These are phyloP conservation scores for Sisor rabdophorus DNA, from an alignment of 2,113 vertebrate species.

Conservation along the genomic window DNA sequence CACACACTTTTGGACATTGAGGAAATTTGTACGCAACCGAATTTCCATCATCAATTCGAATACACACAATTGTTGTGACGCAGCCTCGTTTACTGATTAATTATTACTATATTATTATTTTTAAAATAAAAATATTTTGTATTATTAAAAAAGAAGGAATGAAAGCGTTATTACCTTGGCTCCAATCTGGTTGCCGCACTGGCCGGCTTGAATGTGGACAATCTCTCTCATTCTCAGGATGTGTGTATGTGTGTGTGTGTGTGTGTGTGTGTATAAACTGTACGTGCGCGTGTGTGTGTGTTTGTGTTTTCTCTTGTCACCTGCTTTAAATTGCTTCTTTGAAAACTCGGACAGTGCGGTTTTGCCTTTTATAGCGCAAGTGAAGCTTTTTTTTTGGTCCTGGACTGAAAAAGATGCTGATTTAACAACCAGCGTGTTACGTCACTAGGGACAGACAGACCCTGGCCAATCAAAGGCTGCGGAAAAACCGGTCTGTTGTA, in stretches of 20 bases:
- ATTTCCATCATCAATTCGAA: neutral
- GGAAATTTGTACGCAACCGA: neutral
- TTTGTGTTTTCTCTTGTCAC: neutral
- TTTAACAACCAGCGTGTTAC: constrained; percentile 38
- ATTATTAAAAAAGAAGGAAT: neutral
- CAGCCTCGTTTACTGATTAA: too few relatives aligned
- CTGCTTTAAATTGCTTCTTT: constrained; percentile 31
- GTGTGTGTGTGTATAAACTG: neutral
- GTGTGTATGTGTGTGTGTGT: constrained; percentile 6
- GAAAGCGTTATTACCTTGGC: constrained; percentile 54
- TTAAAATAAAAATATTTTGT: neutral
- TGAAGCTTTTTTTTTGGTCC: constrained; percentile 6
- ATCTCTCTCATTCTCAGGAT: constrained; percentile 55
- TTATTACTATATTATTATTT: neutral
- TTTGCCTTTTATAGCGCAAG: constrained; percentile 46
- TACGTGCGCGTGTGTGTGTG: neutral
- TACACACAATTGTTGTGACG: too few relatives aligned
- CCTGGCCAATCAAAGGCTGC: constrained; percentile 45
- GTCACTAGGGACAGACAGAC: constrained; percentile 34
- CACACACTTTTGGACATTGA: neutral
- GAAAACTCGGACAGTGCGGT: constrained; percentile 27
- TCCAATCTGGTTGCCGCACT: constrained; percentile 62
- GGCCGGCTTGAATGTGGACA: constrained; percentile 60
- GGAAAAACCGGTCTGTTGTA: neutral
- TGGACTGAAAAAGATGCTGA: constrained; percentile 47